Conservation (phyloP, 2,888 invertebrate species). For the Stictocephala bisonia region DNA sequence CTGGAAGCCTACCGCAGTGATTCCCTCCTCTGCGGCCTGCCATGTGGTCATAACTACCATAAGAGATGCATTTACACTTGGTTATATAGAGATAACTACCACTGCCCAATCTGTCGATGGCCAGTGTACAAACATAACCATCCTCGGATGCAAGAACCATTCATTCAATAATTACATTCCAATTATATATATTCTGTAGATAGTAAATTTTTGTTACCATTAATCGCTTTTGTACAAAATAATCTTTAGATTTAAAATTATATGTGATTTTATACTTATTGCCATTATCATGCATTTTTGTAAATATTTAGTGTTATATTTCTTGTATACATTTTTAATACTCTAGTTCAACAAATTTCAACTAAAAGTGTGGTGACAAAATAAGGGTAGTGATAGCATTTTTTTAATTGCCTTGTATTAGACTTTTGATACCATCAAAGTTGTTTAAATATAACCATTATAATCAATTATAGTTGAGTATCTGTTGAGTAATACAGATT, state of each 20-base stretch:
- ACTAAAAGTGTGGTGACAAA: too few relatives aligned
- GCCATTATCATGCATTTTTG: too few relatives aligned
- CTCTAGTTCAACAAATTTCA: too few relatives aligned
- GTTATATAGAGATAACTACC: conserved; percentile 67
- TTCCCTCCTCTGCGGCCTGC: conserved; percentile 65
- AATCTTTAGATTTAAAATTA: background rate
- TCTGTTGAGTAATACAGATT: too few relatives aligned
- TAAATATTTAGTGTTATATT: too few relatives aligned
- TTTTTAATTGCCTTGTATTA: too few relatives aligned
- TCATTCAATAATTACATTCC: conserved; percentile 20
- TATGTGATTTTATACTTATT: background rate
- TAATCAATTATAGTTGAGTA: too few relatives aligned
- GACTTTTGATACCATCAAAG: too few relatives aligned
- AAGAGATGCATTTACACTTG: conserved; percentile 67
- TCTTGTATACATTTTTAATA: too few relatives aligned
- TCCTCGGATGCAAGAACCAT: conserved; percentile 12
- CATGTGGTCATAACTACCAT: conserved; percentile 68
- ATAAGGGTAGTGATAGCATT: too few relatives aligned
- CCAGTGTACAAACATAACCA: conserved; percentile 64
- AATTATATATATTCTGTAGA: conserved; percentile 8
- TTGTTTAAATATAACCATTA: too few relatives aligned
- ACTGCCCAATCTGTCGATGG: conserved; percentile 69
- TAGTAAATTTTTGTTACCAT: conserved; percentile 24
- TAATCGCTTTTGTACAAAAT: background rate
- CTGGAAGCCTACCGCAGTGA: conserved; percentile 64